Evolutionary conservation across 2,113 vertebrate species (phyloP).

Genomic region (Sterna hirundo): DNA sequence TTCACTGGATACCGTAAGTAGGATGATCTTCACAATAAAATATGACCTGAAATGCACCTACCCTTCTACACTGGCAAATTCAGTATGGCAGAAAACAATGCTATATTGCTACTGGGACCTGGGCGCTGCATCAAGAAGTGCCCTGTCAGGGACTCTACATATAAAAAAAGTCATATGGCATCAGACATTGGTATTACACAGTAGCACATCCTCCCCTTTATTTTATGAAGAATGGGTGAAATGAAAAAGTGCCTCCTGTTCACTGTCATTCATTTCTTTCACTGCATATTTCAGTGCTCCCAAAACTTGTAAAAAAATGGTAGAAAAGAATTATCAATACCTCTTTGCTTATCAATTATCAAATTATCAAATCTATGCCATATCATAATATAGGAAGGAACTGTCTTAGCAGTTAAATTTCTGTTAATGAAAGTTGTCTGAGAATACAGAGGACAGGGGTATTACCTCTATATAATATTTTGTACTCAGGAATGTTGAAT

Average conservation of each 20-base stretch:
- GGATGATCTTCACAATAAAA: neutral
- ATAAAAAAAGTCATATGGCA: neutral
- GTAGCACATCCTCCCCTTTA: neutral
- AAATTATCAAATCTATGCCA: neutral
- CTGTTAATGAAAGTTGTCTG: neutral
- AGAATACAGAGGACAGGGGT: neutral
- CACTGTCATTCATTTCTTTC: neutral
- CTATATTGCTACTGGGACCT: neutral
- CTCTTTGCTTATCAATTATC: neutral
- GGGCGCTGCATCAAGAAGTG: neutral
- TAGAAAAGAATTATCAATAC: neutral
- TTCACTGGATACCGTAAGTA: neutral
- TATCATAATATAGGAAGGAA: neutral
- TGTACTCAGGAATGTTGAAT: neutral
- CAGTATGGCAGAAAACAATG: neutral
- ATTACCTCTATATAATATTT: neutral
- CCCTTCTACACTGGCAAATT: neutral
- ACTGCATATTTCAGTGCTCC: neutral
- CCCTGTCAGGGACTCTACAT: neutral
- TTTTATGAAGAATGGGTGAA: neutral
- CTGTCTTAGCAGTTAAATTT: neutral
- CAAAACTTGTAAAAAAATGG: neutral
- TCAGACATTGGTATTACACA: neutral
- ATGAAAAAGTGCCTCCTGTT: neutral
- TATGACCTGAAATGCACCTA: neutral